These are phyloP conservation scores for Conops quadrifasciatus DNA, from an alignment of 2,888 invertebrate species.

Conservation along the genomic window DNA sequence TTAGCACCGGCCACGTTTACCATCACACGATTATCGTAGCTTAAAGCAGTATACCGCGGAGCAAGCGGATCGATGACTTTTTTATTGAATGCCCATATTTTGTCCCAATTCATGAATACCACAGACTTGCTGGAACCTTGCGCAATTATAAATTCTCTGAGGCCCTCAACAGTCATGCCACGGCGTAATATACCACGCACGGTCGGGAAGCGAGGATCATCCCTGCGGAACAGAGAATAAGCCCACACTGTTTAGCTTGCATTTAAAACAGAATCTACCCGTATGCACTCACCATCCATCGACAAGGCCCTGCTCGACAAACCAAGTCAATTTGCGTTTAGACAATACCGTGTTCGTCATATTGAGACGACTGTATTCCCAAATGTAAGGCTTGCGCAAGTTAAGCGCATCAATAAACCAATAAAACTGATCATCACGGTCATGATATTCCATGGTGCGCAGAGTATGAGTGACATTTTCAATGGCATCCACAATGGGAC, in stretches of 20 bases:
- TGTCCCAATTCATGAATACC: slow-evolving; percentile 99
- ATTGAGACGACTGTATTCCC: slow-evolving; percentile 95
- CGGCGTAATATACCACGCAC: slow-evolving; percentile 94
- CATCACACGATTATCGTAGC: slow-evolving; percentile 73
- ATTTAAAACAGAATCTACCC: slow-evolving; percentile 1
- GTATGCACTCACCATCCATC: slow-evolving; percentile 80
- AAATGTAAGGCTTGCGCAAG: slow-evolving; percentile 90
- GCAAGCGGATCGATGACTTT: slow-evolving; percentile 97
- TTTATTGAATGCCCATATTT: slow-evolving; percentile 99
- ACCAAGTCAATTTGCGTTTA: slow-evolving; percentile 97
- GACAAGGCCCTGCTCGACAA: slow-evolving; percentile 91
- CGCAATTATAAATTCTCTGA: slow-evolving; percentile 96
- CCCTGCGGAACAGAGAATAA: slow-evolving; percentile 70
- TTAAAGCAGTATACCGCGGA: slow-evolving; percentile 88
- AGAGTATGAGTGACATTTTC: slow-evolving; percentile 98
- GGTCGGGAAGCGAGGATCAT: slow-evolving; percentile 98
- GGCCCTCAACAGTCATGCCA: slow-evolving; percentile 97
- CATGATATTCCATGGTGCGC: slow-evolving; percentile 98
- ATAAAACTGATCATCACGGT: slow-evolving; percentile 96
- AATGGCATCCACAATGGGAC: slow-evolving; percentile 97
- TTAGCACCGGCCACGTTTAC: slow-evolving; percentile 66
- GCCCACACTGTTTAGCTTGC: not conserved
- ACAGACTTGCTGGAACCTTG: slow-evolving; percentile 98
- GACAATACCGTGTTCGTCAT: slow-evolving; percentile 99
- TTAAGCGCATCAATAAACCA: slow-evolving; percentile 93